Percentiles rank a stretch among this genome's conserved stretches.
Conservation (phyloP, 2,113 vertebrate species). For the Laticauda colubrina region DNA sequence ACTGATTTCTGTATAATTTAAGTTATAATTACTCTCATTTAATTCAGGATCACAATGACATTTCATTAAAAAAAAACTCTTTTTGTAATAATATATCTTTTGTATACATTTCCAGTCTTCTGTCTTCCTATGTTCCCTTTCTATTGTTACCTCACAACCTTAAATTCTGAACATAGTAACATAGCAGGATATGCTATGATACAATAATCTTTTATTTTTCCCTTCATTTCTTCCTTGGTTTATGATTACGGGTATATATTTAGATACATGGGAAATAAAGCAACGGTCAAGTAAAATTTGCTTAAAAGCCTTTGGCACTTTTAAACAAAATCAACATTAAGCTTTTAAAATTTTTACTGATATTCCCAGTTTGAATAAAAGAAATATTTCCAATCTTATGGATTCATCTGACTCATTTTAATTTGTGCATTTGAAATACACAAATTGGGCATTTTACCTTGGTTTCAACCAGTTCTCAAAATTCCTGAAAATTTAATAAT, state of each 20-base stretch:
- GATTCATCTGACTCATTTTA: constrained; percentile 32
- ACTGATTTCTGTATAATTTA: not conserved
- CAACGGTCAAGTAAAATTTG: not conserved
- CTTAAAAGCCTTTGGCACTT: not conserved
- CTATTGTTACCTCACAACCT: not conserved
- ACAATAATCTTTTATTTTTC: not conserved
- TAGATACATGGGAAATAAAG: not conserved
- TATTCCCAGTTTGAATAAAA: constrained; percentile 26
- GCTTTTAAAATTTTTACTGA: constrained; percentile 20
- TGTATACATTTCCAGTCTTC: not conserved
- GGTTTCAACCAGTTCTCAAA: not conserved
- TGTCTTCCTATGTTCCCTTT: not conserved
- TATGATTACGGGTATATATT: not conserved
- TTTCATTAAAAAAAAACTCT: not conserved
- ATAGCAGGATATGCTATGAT: not conserved
- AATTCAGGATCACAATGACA: not conserved
- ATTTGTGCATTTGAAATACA: not conserved
- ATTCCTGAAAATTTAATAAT: not conserved
- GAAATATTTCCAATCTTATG: constrained; percentile 15
- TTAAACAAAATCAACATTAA: not conserved
- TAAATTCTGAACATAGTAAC: not conserved
- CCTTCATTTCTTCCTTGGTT: not conserved
- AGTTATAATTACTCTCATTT: not conserved
- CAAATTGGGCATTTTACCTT: not conserved
- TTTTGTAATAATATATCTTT: not conserved